These are phyloP conservation scores for Onychomys arenicola DNA, from an alignment of 2,797 vertebrate genomes.

Conservation along the genomic window DNA sequence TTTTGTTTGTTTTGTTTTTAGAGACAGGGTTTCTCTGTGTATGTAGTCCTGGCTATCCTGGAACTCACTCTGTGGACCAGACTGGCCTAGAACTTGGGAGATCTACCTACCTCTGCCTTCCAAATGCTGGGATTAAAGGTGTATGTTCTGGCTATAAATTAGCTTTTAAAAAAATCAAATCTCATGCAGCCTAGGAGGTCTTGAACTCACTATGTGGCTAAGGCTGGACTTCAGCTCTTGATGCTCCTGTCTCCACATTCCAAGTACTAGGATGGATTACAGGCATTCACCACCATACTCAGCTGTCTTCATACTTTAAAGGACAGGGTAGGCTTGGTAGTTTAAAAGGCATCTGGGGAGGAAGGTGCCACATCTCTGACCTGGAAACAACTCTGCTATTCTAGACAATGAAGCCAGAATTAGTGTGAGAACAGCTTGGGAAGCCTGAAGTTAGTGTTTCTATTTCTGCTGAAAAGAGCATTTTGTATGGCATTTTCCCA, in stretches of 20 bases:
- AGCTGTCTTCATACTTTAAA: not conserved
- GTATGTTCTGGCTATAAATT: not conserved
- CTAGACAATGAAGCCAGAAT: slow-evolving; percentile 7
- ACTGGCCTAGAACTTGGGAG: not conserved
- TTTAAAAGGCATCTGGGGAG: not conserved
- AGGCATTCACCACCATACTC: not conserved
- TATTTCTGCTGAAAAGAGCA: not conserved
- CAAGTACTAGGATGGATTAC: not conserved
- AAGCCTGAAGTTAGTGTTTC: not conserved
- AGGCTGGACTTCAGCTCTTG: not conserved
- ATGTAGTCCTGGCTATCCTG: not conserved
- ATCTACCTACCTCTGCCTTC: not conserved
- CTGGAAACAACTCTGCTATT: not conserved
- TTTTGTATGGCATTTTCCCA: not conserved
- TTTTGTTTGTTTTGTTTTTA: not conserved
- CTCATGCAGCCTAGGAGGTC: not conserved
- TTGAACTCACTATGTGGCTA: not conserved
- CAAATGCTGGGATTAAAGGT: not conserved
- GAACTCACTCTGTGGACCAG: not conserved
- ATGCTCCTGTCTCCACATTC: not conserved
- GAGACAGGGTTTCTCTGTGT: not conserved
- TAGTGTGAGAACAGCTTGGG: not conserved
- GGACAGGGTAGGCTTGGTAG: not conserved
- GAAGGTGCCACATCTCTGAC: not conserved
- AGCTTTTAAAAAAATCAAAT: not conserved